Percentiles rank a stretch among this genome's conserved stretches.
Evolutionary conservation across 2,113 vertebrate genomes (phyloP).

Genomic region (Rhea pennata): DNA sequence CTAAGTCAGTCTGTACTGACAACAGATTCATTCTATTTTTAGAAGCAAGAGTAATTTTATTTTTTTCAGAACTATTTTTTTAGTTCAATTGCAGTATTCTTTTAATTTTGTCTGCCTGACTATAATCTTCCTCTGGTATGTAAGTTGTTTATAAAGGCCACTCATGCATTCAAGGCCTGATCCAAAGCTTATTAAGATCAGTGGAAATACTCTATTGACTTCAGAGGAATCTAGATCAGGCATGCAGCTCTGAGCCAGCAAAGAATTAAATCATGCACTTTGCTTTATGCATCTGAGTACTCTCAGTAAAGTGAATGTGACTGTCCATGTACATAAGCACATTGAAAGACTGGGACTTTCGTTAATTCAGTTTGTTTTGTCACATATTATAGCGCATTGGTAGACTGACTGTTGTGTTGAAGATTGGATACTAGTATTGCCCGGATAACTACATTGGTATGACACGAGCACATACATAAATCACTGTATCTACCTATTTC

Average conservation of each 20-base stretch:
- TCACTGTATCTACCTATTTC: not conserved
- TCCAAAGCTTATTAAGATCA: conserved; percentile 13
- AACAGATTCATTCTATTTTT: not conserved
- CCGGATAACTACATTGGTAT: not conserved
- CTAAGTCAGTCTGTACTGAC: not conserved
- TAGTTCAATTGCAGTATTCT: not conserved
- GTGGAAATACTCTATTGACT: conserved; percentile 41
- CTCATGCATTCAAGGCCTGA: not conserved
- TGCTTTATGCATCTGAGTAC: not conserved
- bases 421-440: not conserved
- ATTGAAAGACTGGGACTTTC: not conserved
- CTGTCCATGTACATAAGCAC: not conserved
- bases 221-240: conserved; percentile 7
- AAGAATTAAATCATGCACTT: not conserved
- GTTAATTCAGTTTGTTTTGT: not conserved
- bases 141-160: not conserved
- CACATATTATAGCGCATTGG: not conserved
- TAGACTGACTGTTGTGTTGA: not conserved
- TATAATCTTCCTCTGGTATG: not conserved
- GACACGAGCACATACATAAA: not conserved
- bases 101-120: not conserved
- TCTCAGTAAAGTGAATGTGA: not conserved
- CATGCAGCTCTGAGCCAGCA: not conserved
- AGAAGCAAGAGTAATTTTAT: not conserved
- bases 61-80: not conserved